Evolutionary conservation across 2,113 vertebrate species (phyloP), one percentile per base, ranked within the genome.

Genomic region (Pachyramphus minor): DNA sequence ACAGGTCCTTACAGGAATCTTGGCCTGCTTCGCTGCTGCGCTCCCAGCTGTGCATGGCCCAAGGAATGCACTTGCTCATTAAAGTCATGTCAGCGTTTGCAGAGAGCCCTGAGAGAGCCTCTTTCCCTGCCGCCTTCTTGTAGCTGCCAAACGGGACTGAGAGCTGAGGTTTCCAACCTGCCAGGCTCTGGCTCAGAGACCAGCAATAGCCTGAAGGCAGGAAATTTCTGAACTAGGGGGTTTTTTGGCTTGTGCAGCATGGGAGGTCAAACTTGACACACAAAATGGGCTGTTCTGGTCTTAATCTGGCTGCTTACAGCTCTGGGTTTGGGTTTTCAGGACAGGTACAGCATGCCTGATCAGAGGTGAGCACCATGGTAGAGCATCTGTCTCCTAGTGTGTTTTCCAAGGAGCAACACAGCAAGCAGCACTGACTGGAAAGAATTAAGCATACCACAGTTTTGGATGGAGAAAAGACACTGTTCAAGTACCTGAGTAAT

Each of bases 1-100:
- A 72, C 6, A 1, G 73, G 69, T 88, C 77, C 84, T 91, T 1
- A 4, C 39, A 87, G 87, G 84, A 94, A 85, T 94, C 84, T 87
- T 93, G 84, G 66, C 90, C 69, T 4, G 3, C 69, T 75, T 87
- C 1, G 7, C 80, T 81, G 47, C 84, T 78, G 56, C 0, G 1
- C 76, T 91, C 66, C 84, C 93, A 94, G 69, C 87, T 91, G 73
- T 68, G 66, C 62, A 30, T 0, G 0, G 47, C 81, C 44, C 10
- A 5, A 79, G 87, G 93, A 95, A 89, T 72, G 77, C 79, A 94
- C 67, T 90, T 64, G 84, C 84, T 95, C 69, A 68, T 92, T 93
- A 84, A 95, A 95, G 78, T 84, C 37, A 6, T 73, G 87, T 78
- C 91, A 85, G 87, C 3, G 0, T 93, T 91, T 82, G 49, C 41